Percentiles rank a stretch among this genome's conserved stretches.
phyloP scores from a whole-genome alignment of 2,113 vertebrate species.

The Eretmochelys imbricata region DNA sequence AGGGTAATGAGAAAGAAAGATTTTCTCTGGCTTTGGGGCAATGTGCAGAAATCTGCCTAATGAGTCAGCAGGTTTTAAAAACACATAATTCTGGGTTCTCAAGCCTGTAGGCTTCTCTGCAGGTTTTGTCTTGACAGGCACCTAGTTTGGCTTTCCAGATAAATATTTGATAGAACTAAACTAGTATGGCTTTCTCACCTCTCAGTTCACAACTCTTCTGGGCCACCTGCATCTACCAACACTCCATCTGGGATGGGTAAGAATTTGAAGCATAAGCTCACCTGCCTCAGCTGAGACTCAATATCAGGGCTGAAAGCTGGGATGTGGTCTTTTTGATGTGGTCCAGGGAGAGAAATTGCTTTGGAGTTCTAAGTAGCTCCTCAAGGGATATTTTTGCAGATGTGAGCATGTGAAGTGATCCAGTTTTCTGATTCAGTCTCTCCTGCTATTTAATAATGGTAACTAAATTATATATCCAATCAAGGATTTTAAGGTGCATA shows the following conservation, averaged over 20 bases:
- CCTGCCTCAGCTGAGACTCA: background rate
- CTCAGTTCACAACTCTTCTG: background rate
- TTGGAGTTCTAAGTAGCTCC: background rate
- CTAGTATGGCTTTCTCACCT: background rate
- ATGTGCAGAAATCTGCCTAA: background rate
- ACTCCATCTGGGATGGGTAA: background rate
- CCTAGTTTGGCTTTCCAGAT: slow-evolving; percentile 2
- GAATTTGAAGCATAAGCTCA: background rate
- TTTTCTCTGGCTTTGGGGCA: background rate
- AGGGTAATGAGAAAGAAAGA: background rate
- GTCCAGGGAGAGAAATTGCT: background rate
- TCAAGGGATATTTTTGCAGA: background rate
- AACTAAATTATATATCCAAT: background rate
- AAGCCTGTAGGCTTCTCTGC: background rate
- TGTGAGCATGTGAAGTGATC: background rate
- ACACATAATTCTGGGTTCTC: background rate
- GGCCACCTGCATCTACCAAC: background rate
- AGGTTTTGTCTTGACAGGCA: background rate
- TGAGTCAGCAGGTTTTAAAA: background rate
- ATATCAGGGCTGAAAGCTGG: background rate
- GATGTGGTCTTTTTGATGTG: background rate
- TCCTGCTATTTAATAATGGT: background rate
- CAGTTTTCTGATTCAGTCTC: background rate
- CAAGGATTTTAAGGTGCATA: background rate
- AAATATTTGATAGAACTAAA: slow-evolving; percentile 19